Base-by-base conservation (phyloP, 2,888 invertebrate genomes). In the Uloborus plumipes region DNA sequence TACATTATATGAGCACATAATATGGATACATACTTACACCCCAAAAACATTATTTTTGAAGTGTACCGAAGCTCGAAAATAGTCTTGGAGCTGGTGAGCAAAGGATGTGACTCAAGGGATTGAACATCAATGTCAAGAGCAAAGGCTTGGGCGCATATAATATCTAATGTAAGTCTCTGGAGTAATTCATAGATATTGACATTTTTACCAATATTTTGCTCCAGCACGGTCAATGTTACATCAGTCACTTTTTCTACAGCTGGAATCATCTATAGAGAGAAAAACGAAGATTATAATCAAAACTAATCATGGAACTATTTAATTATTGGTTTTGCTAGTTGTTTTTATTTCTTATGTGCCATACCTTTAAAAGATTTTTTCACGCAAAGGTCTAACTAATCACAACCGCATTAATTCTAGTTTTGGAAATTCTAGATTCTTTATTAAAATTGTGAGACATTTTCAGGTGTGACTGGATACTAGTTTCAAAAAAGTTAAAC, bases 81-180 rank as follows among this genome's bases (percentile, higher is more conserved):
- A 6, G 59, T 59, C 26, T 76, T 71, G 2, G 77, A 77, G 15
- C 77, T 79, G 1, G 49, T 49, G 15, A 90, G 85, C 81, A 90
- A 89, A 14, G 86, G 86, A 13, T 62, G 26, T 81, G 90, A 89
- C 13, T 89, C 85, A 2, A 88, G 87, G 76, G 90, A 86, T 64
- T 90, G 88, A n/a, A 89, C 88, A 74, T 90, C 86, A 0, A 88
- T 87, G 59, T 89, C 86, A 85, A 90, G 87, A 14, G 89, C 91
- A 75, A 91, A 88, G 0, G 90, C 91, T 85, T 90, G 89, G 47
- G 89, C 88, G 11, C 89, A 88, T 73, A 91, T 91, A 2, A 90
- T 89, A 83, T 91, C 90, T 78, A 91, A 88, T 0, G 91, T 90
- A 51, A 90, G 87, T 3, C 90, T 88, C 86, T 91, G 90, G 82